Conservation (phyloP, 2,113 vertebrate genomes). For the Hystrix brachyura region DNA sequence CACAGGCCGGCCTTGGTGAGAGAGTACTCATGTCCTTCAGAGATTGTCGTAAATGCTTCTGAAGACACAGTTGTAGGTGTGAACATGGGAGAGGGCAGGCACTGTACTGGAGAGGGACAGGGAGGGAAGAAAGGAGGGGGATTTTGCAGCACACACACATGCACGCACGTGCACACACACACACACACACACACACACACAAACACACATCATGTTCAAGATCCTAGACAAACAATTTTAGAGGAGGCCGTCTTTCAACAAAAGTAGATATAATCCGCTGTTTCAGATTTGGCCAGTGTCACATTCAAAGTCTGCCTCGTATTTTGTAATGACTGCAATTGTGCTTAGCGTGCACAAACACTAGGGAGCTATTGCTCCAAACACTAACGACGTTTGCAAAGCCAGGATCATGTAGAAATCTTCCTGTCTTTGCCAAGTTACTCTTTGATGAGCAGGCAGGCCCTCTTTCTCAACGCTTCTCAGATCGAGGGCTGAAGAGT, state of each 20-base stretch:
- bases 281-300: constrained; percentile 54
- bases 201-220: background rate
- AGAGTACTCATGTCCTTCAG: constrained; percentile 26
- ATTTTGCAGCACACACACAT: background rate
- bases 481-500: background rate
- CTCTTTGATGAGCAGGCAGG: constrained; percentile 7
- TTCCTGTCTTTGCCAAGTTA: background rate
- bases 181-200: background rate
- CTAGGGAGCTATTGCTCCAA: constrained; percentile 30
- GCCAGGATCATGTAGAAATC: background rate
- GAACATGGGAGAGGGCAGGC: background rate
- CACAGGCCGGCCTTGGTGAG: background rate
- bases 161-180: background rate
- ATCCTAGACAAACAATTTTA: constrained; percentile 61
- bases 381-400: constrained; percentile 30
- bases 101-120: background rate
- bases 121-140: background rate
- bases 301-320: constrained; percentile 39
- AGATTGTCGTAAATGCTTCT: constrained; percentile 42
- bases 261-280: constrained; percentile 35
- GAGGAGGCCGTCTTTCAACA: constrained; percentile 54
- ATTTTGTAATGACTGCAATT: background rate
- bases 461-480: background rate
- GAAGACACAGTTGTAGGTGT: background rate
- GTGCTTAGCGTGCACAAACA: background rate